A percentile compares a stretch with the other conserved stretches of the same genome.
These are phyloP conservation scores for Clarias laeviceps DNA, from an alignment of 2,797 vertebrate genomes.

Conservation along the genomic window DNA sequence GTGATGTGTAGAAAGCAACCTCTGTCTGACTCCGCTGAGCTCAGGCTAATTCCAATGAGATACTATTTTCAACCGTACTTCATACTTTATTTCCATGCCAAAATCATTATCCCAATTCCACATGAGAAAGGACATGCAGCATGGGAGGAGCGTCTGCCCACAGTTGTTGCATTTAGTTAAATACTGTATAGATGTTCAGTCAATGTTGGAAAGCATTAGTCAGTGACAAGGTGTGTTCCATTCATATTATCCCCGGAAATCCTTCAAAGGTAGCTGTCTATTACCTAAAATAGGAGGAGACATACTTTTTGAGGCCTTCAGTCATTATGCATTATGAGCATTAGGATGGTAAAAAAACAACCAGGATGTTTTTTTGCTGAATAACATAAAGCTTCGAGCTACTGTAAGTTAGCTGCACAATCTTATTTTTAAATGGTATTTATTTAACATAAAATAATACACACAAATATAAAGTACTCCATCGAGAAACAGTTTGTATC, in stretches of 20 bases:
- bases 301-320: too few species aligned
- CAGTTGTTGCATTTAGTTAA: constrained; percentile 35
- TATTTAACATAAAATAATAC: background rate
- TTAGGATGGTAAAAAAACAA: background rate
- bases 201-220: constrained; percentile 25
- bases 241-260: background rate
- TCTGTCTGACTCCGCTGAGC: constrained; percentile 63
- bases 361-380: background rate
- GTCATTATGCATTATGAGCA: background rate
- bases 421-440: background rate
- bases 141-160: constrained; percentile 42
- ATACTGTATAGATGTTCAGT: constrained; percentile 13
- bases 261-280: background rate
- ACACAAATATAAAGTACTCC: background rate
- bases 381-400: background rate
- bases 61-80: constrained; percentile 64
- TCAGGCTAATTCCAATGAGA: constrained; percentile 58
- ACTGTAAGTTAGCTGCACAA: background rate
- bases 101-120: constrained; percentile 51
- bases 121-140: constrained; percentile 46
- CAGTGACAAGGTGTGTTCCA: background rate
- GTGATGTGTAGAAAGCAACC: constrained; percentile 63
- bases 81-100: constrained; percentile 61
- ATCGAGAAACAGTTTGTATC: background rate
- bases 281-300: background rate